Base-by-base conservation (phyloP, 2,113 vertebrate genomes). In the Psittacula cyanocephala region DNA sequence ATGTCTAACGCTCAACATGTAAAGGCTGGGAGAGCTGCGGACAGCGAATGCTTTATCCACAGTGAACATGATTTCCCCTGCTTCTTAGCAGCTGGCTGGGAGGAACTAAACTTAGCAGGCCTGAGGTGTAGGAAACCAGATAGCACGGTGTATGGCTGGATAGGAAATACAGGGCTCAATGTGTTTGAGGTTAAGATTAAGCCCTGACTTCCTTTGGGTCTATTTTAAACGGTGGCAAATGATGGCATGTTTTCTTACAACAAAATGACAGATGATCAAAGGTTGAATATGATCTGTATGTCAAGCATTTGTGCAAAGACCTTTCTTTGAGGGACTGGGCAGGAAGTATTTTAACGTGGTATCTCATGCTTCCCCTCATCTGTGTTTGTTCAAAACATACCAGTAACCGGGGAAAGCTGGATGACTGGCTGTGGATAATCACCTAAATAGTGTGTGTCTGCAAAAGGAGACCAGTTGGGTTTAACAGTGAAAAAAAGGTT, bases 71-170 rank as follows among this genome's bases (percentile, higher is more conserved):
- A 81, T 88, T 95, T 89, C 96, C 96, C 96, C 96, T 95, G 97
- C 96, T 96, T 86, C 97, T 97, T 84, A 96, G 95, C 98, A 98
- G 98, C 97, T 98, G 98, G 97, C 93, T 96, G 80, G 23, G 92
- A 95, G 95, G 91, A 96, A 97, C 98, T 98, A 98, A 98, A 98
- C 98, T 98, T 98, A 98, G 98, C 84, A 96, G 88, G 89, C 85
- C 94, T 77, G 97, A 98, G 96, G 97, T 97, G 97, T 97, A 98
- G 98, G 98, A 98, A 98, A 98, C 97, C 81, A 98, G 98, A 98
- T 98, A 98, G 98, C 92, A 70, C 71, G 76, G 96, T 95, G 96
- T 95, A 52, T 70, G 95, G 97, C 96, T 91, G 97, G 96, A 97
- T 95, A 98, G 98, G 98, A 98, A 98, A 98, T 97, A 96, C 95